A percentile compares a stretch with the other conserved stretches of the same genome.
Conservation (phyloP, 2,113 vertebrate species). For the Pseudopipra pipra region DNA sequence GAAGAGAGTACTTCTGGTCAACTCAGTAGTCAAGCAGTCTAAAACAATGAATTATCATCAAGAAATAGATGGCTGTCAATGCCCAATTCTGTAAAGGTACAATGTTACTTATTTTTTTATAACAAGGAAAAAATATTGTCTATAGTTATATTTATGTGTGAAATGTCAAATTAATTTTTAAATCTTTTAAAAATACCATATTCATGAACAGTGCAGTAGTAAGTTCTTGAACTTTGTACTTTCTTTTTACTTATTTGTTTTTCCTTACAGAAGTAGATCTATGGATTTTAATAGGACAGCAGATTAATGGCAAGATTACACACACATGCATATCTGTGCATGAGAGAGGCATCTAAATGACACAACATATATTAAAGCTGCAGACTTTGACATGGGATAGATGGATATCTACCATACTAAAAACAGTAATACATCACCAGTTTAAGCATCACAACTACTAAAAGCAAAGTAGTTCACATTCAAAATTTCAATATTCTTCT, state of each 20-base stretch:
- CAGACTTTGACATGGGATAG: neutral
- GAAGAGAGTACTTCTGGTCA: neutral
- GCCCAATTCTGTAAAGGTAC: neutral
- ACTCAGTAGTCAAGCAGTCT: neutral
- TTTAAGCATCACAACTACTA: neutral
- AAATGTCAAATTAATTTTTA: neutral
- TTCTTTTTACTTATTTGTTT: neutral
- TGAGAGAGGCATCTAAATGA: neutral
- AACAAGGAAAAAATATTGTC: neutral
- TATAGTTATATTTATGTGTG: neutral
- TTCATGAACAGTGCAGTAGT: neutral
- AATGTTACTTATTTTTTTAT: neutral
- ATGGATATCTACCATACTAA: neutral
- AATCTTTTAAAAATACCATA: neutral
- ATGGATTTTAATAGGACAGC: neutral
- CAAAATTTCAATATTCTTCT: neutral
- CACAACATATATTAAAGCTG: neutral
- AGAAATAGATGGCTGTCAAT: neutral
- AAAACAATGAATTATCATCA: neutral
- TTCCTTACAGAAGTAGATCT: neutral
- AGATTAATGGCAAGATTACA: neutral
- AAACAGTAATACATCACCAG: neutral
- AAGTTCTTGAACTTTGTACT: neutral
- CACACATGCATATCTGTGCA: neutral
- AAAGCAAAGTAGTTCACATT: neutral